Base-by-base conservation (phyloP, 1,140 invertebrate species). In the Heliconius melpomene region DNA sequence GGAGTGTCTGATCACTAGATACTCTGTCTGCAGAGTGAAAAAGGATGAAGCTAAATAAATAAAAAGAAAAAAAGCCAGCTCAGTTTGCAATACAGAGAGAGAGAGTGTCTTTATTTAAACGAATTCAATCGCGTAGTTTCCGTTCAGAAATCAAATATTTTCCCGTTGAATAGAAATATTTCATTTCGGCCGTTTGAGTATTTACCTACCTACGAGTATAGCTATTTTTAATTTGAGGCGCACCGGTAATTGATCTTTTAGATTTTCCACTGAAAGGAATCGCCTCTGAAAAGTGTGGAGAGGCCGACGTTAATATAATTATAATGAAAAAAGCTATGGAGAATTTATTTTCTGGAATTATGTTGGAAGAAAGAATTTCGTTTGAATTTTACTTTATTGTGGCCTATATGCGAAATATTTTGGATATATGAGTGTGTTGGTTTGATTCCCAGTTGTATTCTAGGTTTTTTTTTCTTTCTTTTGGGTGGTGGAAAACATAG, bases 221-320 rank as follows among this genome's bases (percentile, higher is more conserved):
- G 60, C 23, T 66, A 66, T 66, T 66, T 66, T 66, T 66, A 66
- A 29, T 66, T 66, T 66, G 60, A 66, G 60, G 26, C 60, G 11
- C 60, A 29, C 23, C 60, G 60, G 26, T 66, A 66, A 66, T 66
- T 66, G 60, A 66, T 66, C 23, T 66, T 66, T 66, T 66, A 29
- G 60, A 66, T 66, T 66, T 16, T 16, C 60, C 60, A 66, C 26
- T 66, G 60, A 66, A 29, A 66, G 60, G 23, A 66, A 66, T 26
- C 11, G 60, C 20, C 11, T 66, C 60, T 29, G 60, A 29, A 66
- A 66, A 66, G 7, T 29, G 26, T 11, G 13, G 60, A 26, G 60
- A 66, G 26, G 60, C 26, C 60, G 26, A 9, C 26, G 8, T 29
- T 66, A 66, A 66, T 66, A 26, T 29, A 66, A 66, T 66, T 66